phyloP scores from a whole-genome alignment of 1,140 invertebrate species.

The Aphaenogaster floridana region DNA sequence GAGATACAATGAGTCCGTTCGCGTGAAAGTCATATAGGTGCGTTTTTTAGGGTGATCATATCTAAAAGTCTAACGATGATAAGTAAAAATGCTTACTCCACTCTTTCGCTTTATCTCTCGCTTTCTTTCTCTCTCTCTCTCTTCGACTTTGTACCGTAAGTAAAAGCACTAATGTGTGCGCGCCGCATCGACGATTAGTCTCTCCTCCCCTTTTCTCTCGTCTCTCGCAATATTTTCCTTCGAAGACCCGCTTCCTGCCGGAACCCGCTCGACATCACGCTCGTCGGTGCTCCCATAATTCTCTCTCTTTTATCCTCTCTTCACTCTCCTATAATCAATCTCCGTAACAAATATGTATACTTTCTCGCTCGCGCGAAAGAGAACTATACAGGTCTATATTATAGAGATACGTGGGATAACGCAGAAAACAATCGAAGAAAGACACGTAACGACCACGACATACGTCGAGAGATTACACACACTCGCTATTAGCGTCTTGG shows the following conservation, averaged over 20 bases:
- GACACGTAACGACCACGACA: constrained; percentile 48
- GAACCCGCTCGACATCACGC: constrained; percentile 50
- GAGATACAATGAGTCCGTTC: constrained; percentile 39
- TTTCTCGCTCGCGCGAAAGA: constrained; percentile 53
- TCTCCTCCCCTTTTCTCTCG: background rate
- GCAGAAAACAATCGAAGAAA: constrained; percentile 46
- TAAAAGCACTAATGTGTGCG: constrained; percentile 32
- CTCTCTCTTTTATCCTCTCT: constrained; percentile 43
- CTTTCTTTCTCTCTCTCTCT: constrained; percentile 38
- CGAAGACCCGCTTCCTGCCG: constrained; percentile 23
- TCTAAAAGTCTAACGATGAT: constrained; percentile 63
- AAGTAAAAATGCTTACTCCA: constrained; percentile 56
- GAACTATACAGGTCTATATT: constrained; percentile 53
- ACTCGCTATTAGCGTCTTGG: constrained; percentile 48
- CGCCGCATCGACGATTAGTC: constrained; percentile 18
- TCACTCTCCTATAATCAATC: constrained; percentile 58
- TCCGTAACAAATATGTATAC: constrained; percentile 57
- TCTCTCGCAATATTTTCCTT: constrained; percentile 39
- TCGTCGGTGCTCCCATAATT: constrained; percentile 65
- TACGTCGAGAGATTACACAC: constrained; percentile 53
- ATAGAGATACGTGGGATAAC: constrained; percentile 41
- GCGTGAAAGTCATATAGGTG: constrained; percentile 42
- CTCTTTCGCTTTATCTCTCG: constrained; percentile 50
- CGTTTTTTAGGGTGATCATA: constrained; percentile 38
- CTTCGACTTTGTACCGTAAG: constrained; percentile 46